Evolutionary conservation across 2,797 vertebrate species (phyloP), one percentile per base, ranked within the genome.

Genomic region (Melopsittacus undulatus): DNA sequence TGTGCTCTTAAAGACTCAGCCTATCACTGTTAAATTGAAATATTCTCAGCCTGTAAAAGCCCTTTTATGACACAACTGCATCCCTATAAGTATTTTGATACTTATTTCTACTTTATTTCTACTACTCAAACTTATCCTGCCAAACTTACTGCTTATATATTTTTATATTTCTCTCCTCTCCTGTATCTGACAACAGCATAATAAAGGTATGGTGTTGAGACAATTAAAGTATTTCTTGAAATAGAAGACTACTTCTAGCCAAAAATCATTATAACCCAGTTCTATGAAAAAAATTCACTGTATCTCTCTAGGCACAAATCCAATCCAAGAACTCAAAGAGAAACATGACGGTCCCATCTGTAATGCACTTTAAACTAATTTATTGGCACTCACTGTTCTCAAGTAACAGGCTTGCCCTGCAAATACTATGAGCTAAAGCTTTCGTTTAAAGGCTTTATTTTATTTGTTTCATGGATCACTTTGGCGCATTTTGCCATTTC

Each of bases 311-410:
- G 73, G 51, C 51, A 91, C 57, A 91, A 94, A 90, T 82, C 66
- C 69, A 92, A 56, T 26, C 26, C 66, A 89, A 77, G 52, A 82
- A 90, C 18, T 5, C 6, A 5, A 92, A 95, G 17, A 93, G 40
- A 76, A 87, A 76, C 32, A 76, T 38, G 68, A 24, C 5, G 3
- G 22, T 11, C 46, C 61, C 83, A 89, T 66, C 67, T 91, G 69
- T 86, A 95, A 79, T 3, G 9, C n/a, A 69, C 92, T 91, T 93
- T 68, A 75, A 91, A 56, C 61, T 92, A 51, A 92, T 91, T 94
- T 90, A 95, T 76, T 87, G 84, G 48, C 56, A 70, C 54, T 73
- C 83, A 93, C 76, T 73, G 34, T 76, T 94, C 83, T 91, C 83
- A 76, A 91, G 77, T 91, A 93, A 91, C 69, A 83, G 73, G 66